A percentile compares a stretch with the other conserved stretches of the same genome.
These are phyloP conservation scores for Falcunculus frontatus DNA, from an alignment of 2,113 vertebrate genomes.

Conservation along the genomic window DNA sequence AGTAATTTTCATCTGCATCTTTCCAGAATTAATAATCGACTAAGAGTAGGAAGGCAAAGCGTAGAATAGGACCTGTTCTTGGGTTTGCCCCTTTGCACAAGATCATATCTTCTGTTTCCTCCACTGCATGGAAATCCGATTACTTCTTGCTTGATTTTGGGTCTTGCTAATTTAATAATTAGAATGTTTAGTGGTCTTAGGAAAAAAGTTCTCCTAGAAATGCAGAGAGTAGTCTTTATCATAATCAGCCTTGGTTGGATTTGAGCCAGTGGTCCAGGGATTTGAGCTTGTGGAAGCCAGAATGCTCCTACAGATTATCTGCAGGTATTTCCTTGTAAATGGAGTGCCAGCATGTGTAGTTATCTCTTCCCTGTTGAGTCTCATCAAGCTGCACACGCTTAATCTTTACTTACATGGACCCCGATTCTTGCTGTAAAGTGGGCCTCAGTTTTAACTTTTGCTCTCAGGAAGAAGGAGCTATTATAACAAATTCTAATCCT, in stretches of 20 bases:
- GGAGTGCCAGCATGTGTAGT: conserved; percentile 20
- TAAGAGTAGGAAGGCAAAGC: background rate
- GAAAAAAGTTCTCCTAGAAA: background rate
- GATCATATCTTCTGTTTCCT: background rate
- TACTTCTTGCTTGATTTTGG: background rate
- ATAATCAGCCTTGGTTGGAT: background rate
- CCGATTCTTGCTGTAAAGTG: conserved; percentile 22
- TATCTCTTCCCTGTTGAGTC: conserved; percentile 45
- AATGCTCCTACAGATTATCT: conserved; percentile 34
- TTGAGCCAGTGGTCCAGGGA: conserved; percentile 29
- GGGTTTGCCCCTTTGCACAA: background rate
- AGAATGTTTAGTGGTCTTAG: background rate
- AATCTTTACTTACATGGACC: conserved; percentile 36
- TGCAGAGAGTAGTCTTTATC: background rate
- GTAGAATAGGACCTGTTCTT: background rate
- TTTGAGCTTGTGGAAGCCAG: conserved; percentile 35
- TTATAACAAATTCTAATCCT: conserved; percentile 55
- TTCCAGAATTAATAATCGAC: background rate
- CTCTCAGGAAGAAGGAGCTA: conserved; percentile 50
- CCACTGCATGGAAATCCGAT: background rate
- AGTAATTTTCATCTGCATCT: background rate
- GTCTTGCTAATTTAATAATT: background rate
- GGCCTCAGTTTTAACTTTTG: conserved; percentile 62
- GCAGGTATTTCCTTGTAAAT: conserved; percentile 40
- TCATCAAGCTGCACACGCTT: conserved; percentile 42